Percentiles rank a stretch among this genome's conserved stretches.
Conservation (phyloP, 1,140 invertebrate genomes). For the Dufourea novaeangliae region DNA sequence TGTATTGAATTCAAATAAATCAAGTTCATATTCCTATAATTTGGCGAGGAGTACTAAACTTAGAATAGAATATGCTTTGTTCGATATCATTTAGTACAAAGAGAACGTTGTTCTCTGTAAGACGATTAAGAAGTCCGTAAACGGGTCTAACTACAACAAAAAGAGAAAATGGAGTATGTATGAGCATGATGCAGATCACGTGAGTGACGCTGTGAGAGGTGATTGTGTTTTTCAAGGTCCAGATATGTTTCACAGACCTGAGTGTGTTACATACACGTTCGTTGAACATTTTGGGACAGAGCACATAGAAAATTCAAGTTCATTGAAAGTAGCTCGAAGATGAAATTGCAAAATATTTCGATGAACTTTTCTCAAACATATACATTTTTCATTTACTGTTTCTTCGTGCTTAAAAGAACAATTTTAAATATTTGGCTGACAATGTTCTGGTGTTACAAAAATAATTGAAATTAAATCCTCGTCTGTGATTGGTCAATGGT, state of each 20-base stretch:
- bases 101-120: not conserved
- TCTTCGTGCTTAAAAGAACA: too few relatives aligned
- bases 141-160: not conserved
- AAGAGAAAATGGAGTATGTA: constrained; percentile 9
- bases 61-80: not conserved
- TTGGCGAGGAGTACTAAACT: too few relatives aligned
- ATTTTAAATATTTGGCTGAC: too few relatives aligned
- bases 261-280: not conserved
- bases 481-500: constrained; percentile 59
- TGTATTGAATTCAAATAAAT: too few relatives aligned
- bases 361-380: too few relatives aligned
- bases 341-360: too few relatives aligned
- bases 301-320: not conserved
- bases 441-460: not conserved
- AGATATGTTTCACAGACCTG: constrained; percentile 12
- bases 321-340: not conserved
- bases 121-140: not conserved
- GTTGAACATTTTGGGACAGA: not conserved
- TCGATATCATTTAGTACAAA: not conserved
- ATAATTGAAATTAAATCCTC: constrained; percentile 35
- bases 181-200: not conserved
- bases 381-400: too few relatives aligned
- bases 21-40: too few relatives aligned
- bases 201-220: constrained; percentile 28
- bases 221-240: constrained; percentile 24